Evolutionary conservation across 2,888 invertebrate genomes (phyloP), one percentile per base, ranked within the genome.

Genomic region (Cryptophagus acutangulus): DNA sequence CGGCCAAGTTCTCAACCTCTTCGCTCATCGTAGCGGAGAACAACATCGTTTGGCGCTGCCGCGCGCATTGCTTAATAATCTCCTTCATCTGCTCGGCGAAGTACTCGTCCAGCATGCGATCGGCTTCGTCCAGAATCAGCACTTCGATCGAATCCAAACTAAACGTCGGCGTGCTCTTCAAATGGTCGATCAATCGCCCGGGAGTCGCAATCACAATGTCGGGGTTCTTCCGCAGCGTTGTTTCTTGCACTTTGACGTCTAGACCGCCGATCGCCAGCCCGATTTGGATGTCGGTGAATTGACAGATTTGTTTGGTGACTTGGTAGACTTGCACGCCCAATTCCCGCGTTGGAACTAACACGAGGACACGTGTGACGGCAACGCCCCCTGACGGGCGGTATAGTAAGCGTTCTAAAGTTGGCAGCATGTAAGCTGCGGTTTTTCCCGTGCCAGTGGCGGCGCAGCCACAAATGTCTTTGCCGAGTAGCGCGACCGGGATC

Each of bases 21-120:
- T 96, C 96, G n/a, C 94, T 94, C 96, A 99, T 97, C 9, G 99
- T 99, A 20, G 99, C 99, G 0, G 97, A 97, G 74, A 97, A 97
- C 41, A 99, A 72, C 81, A 99, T 88, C 0, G 95, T 97, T 71
- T 99, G 97, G 6, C 96, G 77, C 10, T 86, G 90, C 41, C 83
- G 78, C 0, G 93, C 81, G 68, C 97, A 97, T 57, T 93, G 86
- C 12, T 84, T 82, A 35, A 99, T 89, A 57, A 99, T 91, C 71
- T 97, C 95, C 63, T 94, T 96, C 93, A 99, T 94, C 70, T 99
- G 99, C 54, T 96, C 95, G 0, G 93, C 92, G 73, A 99, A 99
- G 69, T 93, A 92, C 65, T 97, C 96, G 69, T 99, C 97, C 50
- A 99, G 70, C 94, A 99, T 97, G 55, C 94, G 57, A 66, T 87